Evolutionary conservation across 2,797 vertebrate genomes (phyloP).

Genomic region (Lepus oiostolus): DNA sequence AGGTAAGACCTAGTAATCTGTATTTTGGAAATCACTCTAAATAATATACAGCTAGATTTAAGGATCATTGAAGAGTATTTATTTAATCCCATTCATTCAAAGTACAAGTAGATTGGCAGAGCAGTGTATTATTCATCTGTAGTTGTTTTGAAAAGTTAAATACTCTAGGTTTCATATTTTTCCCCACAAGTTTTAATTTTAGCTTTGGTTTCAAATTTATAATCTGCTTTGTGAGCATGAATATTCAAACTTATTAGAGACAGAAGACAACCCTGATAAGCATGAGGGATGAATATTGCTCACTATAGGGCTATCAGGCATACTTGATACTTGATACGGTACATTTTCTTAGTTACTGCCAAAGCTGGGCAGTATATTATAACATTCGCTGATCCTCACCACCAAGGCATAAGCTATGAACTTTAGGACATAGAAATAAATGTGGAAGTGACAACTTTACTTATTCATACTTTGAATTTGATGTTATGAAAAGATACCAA

Average conservation of each 20-base stretch:
- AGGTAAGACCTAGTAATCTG: neutral
- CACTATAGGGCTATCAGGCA: conserved; percentile 62
- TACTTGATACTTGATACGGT: neutral
- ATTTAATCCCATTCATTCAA: conserved; percentile 1
- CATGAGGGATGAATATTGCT: conserved; percentile 72
- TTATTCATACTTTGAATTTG: conserved; percentile 56
- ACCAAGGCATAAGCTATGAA: neutral
- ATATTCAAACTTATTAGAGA: conserved; percentile 58
- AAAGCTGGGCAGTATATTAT: neutral
- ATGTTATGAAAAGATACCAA: conserved; percentile 46
- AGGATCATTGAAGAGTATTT: neutral
- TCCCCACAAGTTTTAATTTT: conserved; percentile 63
- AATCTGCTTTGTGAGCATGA: neutral
- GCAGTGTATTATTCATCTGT: neutral
- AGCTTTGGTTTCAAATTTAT: conserved; percentile 59
- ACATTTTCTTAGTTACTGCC: conserved; percentile 45
- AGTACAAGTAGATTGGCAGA: conserved; percentile 9
- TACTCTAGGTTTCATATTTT: conserved; percentile 16
- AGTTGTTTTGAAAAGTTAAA: conserved; percentile 63
- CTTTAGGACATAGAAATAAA: conserved; percentile 16
- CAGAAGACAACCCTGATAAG: conserved; percentile 40
- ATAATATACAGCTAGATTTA: neutral
- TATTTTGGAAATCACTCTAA: conserved; percentile 35
- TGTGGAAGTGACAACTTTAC: conserved; percentile 51
- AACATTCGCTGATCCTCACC: conserved; percentile 27